Evolutionary conservation across 1,140 invertebrate species (phyloP), one percentile per base, ranked within the genome.

Genomic region (Cotesia chilonis): DNA sequence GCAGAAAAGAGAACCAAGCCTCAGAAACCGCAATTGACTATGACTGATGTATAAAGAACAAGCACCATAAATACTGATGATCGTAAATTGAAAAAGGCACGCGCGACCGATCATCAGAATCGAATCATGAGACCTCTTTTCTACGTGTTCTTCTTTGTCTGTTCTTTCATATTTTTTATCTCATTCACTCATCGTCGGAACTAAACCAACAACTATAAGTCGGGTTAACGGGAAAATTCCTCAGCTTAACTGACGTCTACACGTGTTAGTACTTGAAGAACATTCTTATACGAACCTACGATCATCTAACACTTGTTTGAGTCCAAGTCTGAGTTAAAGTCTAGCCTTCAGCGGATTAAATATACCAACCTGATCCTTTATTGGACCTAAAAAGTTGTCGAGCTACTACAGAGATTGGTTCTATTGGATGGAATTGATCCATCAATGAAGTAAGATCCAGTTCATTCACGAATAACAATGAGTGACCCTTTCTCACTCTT

Each of bases 191-290:
- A 20, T 17, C 47, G 14, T 54, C 20, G 38, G 10, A 66, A 66
- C 64, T 66, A 66, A 66, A 36, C 64, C 64, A 66, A 47, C 41
- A 47, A 54, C 64, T 64, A 66, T 54, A 66, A 52, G 47, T 66
- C 64, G 14, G 47, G 47, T 47, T 66, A 66, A 66, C 64, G 64
- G 64, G 4, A 51, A 66, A 66, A 64, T 35, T 38, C 17, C 35
- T 54, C 64, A 41, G 14, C 52, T 20, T 0, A 66, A 66, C 64
- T 66, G 64, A 51, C 17, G 64, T 66, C 38, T 51, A 66, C 64
- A 66, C 47, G 41, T 66, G 64, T 64, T 64, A 38, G 36, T 54
- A 52, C 64, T 52, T 54, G 64, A n/a, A 17, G 35, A 4, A 63
- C 36, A 65, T 65, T 66, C 12, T 38, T 66, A 66, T 66, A 66